Percentiles rank a stretch among this genome's conserved stretches.
Evolutionary conservation across 2,113 vertebrate species (phyloP).

Genomic region (Chloropsis cyanopogon): DNA sequence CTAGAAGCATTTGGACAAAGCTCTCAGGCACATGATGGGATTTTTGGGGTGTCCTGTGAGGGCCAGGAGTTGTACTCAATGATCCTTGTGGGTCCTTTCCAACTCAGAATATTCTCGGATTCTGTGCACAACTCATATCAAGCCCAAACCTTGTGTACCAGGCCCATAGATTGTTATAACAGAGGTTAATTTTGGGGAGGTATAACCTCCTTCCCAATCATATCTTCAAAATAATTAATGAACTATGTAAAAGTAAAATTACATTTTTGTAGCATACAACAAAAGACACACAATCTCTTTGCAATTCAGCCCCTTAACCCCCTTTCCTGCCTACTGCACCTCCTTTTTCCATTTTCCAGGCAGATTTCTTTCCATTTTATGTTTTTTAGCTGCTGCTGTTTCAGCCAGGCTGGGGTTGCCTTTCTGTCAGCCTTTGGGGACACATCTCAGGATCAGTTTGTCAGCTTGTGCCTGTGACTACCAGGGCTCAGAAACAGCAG

Average conservation of each 20-base stretch:
- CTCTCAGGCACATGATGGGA: background rate
- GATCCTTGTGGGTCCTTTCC: background rate
- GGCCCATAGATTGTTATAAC: background rate
- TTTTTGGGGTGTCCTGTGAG: background rate
- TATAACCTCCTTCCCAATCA: background rate
- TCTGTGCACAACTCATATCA: background rate
- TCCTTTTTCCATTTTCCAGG: background rate
- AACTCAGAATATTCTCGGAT: background rate
- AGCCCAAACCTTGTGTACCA: background rate
- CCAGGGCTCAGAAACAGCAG: background rate
- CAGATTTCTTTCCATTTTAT: background rate
- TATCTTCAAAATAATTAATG: background rate
- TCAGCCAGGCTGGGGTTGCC: background rate
- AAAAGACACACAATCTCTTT: background rate
- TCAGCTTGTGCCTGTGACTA: background rate
- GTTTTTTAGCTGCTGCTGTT: background rate
- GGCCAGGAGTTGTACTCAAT: background rate
- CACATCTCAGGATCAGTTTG: background rate
- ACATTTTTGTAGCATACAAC: background rate
- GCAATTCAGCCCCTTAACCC: background rate
- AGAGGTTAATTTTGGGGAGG: background rate
- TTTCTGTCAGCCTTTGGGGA: background rate
- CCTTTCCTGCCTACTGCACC: background rate
- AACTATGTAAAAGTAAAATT: background rate
- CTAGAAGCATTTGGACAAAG: background rate